phyloP scores from a whole-genome alignment of 2,113 vertebrate genomes.

The Cebus imitator region DNA sequence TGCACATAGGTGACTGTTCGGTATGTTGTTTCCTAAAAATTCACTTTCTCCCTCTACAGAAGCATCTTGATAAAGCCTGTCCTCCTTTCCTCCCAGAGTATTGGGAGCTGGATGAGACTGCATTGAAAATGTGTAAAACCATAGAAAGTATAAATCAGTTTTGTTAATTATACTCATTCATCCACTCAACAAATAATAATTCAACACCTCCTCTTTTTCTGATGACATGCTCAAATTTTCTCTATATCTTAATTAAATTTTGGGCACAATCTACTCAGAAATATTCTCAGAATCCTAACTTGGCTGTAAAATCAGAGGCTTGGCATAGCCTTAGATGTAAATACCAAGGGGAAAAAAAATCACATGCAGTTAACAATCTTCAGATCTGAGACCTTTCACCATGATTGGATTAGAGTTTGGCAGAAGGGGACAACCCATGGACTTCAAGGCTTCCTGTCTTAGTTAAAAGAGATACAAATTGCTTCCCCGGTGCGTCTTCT shows the following conservation, averaged over 20 bases:
- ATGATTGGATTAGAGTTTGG: constrained; percentile 62
- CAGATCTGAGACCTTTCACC: constrained; percentile 63
- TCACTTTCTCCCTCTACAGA: background rate
- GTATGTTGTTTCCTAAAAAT: background rate
- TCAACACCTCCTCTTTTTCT: background rate
- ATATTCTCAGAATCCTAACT: background rate
- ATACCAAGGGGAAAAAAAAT: background rate
- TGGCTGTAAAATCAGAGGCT: constrained; percentile 45
- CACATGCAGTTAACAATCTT: constrained; percentile 56
- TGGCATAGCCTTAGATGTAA: constrained; percentile 63
- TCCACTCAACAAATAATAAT: constrained; percentile 55
- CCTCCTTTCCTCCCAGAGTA: background rate
- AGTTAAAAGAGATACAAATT: constrained; percentile 84
- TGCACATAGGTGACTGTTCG: background rate
- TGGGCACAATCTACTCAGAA: constrained; percentile 31
- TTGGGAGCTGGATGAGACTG: background rate
- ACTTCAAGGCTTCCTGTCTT: constrained; percentile 80
- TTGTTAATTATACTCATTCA: constrained; percentile 17
- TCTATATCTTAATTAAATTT: constrained; percentile 60
- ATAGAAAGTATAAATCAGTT: background rate
- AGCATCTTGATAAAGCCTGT: background rate
- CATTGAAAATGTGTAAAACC: background rate
- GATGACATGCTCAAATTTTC: background rate
- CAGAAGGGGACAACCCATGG: constrained; percentile 62
- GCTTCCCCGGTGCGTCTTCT: constrained; percentile 80